Base-by-base conservation (phyloP, 53 echinoderm and acorn worm genomes). In the Actinopyga echinites region DNA sequence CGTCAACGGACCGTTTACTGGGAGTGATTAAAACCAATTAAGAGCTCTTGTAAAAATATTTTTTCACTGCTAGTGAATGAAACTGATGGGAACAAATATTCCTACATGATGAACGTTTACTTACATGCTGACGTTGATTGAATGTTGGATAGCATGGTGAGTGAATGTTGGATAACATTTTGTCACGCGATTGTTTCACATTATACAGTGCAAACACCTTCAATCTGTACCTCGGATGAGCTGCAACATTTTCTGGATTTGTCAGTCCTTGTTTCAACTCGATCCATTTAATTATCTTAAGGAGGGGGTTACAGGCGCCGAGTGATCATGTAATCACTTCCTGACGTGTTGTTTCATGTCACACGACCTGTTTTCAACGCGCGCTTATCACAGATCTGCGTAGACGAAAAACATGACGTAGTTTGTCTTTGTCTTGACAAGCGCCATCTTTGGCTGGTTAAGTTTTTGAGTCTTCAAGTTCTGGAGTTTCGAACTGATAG, bases 11-110 rank as follows among this genome's bases (percentile, higher is more conserved):
- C 42, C 22, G n/a, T 71, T 71, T 71, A 42, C 71, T 40, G 40
- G 40, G 71, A 71, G 71, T 71, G 71, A 71, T 71, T 71, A 71
- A 44, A 40, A 71, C 71, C 71, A 71, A 71, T 71, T 71, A 71
- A 71, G 44, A 71, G 71, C 10, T 44, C 71, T 71, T 71, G 71
- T 42, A 34, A 71, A 38, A 71, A 71, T 71, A 71, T 71, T 71
- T 25, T 71, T 44, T 24, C 44, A 71, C 71, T 49, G 49, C 3
- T 49, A 49, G 49, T 49, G 49, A 71, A 43, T 36, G 17, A 34
- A 71, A 71, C 44, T 63, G 42, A 71, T 40, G 71, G 24, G 71
- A 44, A 71, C 35, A 71, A 71, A 71, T 71, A 36, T 42, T 40
- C 34, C 32, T 30, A 12, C 68, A 38, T 36, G 36, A 65, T 34